A percentile compares a stretch with the other conserved stretches of the same genome.
Conservation (phyloP, 2,113 vertebrate species). For the Collichthys lucidus region DNA sequence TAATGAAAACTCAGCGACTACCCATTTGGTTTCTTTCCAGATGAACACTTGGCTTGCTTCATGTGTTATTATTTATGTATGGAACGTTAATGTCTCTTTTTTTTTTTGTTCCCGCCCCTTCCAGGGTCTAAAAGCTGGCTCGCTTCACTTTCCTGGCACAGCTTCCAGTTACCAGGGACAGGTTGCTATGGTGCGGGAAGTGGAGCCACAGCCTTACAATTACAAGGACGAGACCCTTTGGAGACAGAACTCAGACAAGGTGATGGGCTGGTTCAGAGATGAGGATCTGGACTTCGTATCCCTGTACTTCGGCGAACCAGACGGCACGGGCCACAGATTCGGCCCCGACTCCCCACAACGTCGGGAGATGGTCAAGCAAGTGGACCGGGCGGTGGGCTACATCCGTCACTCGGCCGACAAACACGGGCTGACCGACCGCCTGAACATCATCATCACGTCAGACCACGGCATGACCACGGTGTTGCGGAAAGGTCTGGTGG, state of each 20-base stretch:
- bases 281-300: conserved; percentile 88
- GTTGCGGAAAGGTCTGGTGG: conserved; percentile 48
- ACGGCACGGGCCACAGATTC: conserved; percentile 87
- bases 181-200: conserved; percentile 75
- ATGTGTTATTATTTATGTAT: conserved; percentile 16
- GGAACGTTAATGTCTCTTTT: conserved; percentile 12
- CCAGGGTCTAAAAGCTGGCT: conserved; percentile 91
- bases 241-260: conserved; percentile 84
- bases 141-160: conserved; percentile 91
- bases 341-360: conserved; percentile 89
- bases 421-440: conserved; percentile 68
- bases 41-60: conserved; percentile 4
- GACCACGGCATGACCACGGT: conserved; percentile 92
- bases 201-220: conserved; percentile 82
- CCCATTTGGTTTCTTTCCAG: conserved; percentile 24
- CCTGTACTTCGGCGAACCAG: conserved; percentile 93
- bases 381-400: conserved; percentile 91
- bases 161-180: conserved; percentile 86
- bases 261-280: conserved; percentile 87
- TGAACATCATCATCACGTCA: conserved; percentile 90
- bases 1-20: conserved; percentile 3
- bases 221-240: conserved; percentile 88
- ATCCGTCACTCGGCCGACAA: conserved; percentile 76
- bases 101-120: neutral
- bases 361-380: conserved; percentile 86